Base-by-base conservation (phyloP, 2,113 vertebrate genomes). In the Phylloscopus whistleri region DNA sequence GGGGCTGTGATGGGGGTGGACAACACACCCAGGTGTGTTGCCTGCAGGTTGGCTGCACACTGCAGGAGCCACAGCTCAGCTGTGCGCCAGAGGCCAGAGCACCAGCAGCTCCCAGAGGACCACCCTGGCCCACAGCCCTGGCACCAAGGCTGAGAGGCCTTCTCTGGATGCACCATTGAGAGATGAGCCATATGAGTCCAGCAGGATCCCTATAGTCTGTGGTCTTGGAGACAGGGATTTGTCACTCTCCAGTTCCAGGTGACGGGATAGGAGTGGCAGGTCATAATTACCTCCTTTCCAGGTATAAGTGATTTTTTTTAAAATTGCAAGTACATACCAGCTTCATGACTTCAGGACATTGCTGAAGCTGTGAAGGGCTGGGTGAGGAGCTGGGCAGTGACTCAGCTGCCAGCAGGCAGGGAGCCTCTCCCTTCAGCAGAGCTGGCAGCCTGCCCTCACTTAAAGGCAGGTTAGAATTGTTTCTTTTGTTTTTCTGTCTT, bases 161-260 rank as follows among this genome's bases (percentile, higher is more conserved):
- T 79, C 33, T 62, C 58, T 79, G 48, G 15, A 10, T 44, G 12
- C 2, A 2, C 13, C 22, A 16, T 14, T 0, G 0, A 52, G 79
- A 59, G 10, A 22, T 17, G 51, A 33, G 19, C 52, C 1, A 0
- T 30, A 3, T 0, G 1, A 16, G 15, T 60, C n/a, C 37, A 44
- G 12, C 17, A 4, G 7, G 19, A 35, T 86, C 48, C 33, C 44
- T 73, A 0, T 31, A 58, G 35, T 48, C 3, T 9, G 37, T 46
- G 7, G 1, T 24, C n/a, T 1, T 2, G 58, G 51, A 62, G 46
- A 37, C 31, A n/a, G 35, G 24, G 37, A 58, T 46, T 13, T 80
- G 51, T 59, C 27, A 13, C 46, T 67, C 13, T 63, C 33, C 31
- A 10, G 33, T 78, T 84, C 60, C 35, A 64, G 27, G 19, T 87